Base-by-base conservation (phyloP, 2,888 invertebrate species). In the Itoplectis maculator region DNA sequence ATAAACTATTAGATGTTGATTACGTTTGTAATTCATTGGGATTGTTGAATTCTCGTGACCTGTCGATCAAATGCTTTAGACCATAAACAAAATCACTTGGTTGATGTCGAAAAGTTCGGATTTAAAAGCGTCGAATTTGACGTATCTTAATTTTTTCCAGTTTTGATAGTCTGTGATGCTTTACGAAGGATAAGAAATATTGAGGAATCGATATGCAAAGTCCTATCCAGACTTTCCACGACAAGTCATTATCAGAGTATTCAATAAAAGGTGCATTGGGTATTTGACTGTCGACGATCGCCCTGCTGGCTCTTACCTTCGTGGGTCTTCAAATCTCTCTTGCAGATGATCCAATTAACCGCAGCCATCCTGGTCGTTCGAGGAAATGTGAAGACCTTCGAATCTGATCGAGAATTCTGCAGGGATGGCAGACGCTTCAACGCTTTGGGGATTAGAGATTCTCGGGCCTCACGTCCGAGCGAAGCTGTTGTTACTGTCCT, bases 1-100 rank as follows among this genome's bases (percentile, higher is more conserved):
- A 63, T 40, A 63, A 40, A 63, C 42, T 40, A 37, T 20, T 13
- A 65, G 42, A 65, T 13, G 42, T 65, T 65, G 20, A 65, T 65
- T 65, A 45, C 23, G 7, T 61, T 40, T 37, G 37, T 18, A 61
- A 35, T 59, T 59, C 59, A 59, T 59, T 59, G 18, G 5, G 18
- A 2, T 61, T 15, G 35, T 35, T 35, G 56, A 8, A 15, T n/a
- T n/a, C 35, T 8, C 15, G 4, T 61, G 4, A 18, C 8, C 9
- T 18, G 37, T 15, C 23, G 23, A 20, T 51, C 18, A 51, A 59
- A 59, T 59, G n/a, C 35, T 29, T 15, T 29, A 35, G n/a, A 1
- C 5, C 5, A 5, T 29, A 51, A 8, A 1, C 8, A 4, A 0
- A 0, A 11, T 8, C 0, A 11, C 51, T 23, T 9, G 20, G 9